phyloP scores from a whole-genome alignment of 2,797 vertebrate species.

The Nothura maculosa region DNA sequence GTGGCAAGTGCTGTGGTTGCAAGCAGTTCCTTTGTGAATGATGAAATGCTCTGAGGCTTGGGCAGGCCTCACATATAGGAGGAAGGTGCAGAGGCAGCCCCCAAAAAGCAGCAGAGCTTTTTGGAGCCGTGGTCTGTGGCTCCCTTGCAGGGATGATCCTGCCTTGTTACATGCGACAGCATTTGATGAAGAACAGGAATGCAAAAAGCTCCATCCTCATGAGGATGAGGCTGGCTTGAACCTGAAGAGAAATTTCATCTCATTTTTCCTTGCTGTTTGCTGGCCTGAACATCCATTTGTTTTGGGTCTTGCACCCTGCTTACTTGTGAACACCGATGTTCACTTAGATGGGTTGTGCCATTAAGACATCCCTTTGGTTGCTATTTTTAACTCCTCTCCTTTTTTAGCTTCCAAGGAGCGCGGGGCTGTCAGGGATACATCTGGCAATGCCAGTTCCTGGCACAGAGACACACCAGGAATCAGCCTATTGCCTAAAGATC shows the following conservation, averaged over 20 bases:
- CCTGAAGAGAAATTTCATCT: not conserved
- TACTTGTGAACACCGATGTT: not conserved
- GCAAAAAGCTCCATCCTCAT: not conserved
- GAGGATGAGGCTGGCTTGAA: not conserved
- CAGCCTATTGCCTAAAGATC: too few species aligned
- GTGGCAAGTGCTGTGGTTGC: not conserved
- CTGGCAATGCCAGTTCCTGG: not conserved
- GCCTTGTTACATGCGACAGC: fast-evolving
- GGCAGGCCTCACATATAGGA: not conserved
- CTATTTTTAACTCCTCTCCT: slow-evolving; percentile 15
- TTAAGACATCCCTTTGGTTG: not conserved
- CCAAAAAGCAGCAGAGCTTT: fast-evolving
- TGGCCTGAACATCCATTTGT: not conserved
- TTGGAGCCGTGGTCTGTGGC: fast-evolving
- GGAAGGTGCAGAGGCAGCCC: not conserved
- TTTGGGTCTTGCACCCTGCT: not conserved
- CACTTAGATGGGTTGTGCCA: not conserved
- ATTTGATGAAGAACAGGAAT: not conserved
- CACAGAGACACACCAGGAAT: too few species aligned
- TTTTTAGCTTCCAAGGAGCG: not conserved
- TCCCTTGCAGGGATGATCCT: not conserved
- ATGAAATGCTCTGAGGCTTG: not conserved
- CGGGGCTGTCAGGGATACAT: not conserved
- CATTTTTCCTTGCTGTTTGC: not conserved
- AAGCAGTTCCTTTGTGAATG: not conserved